Evolutionary conservation across 2,888 invertebrate genomes (phyloP).

Genomic region (Escarpia spicata): DNA sequence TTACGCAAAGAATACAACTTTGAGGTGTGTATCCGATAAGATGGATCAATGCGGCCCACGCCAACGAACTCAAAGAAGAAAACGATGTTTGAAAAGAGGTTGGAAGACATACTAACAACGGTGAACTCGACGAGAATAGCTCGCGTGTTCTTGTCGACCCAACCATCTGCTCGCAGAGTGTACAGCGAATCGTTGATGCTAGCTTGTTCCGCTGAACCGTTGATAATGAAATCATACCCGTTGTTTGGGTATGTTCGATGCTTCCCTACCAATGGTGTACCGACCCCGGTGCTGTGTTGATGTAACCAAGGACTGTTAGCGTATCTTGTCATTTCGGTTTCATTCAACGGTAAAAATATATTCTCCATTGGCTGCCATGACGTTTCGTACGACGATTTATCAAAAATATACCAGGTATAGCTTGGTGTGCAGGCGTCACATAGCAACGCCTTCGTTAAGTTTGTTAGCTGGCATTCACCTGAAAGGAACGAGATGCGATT

Average conservation of each 20-base stretch:
- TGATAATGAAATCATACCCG: background rate
- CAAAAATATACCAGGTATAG: background rate
- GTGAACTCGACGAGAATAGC: constrained; percentile 20
- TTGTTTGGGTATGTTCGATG: background rate
- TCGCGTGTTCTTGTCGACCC: background rate
- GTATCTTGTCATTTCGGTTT: too few species aligned
- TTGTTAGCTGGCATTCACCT: background rate
- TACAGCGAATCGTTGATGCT: background rate
- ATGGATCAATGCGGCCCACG: constrained; percentile 79
- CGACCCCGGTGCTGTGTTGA: background rate
- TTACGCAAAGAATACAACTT: background rate
- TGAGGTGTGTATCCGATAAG: constrained; percentile 65
- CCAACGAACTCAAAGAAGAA: constrained; percentile 65
- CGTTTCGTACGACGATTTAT: background rate
- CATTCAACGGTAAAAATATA: background rate
- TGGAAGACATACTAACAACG: background rate
- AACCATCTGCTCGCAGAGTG: background rate
- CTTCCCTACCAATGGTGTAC: background rate
- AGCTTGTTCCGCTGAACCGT: background rate
- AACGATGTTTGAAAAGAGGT: constrained; percentile 19
- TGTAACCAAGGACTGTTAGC: background rate
- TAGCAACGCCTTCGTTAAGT: background rate
- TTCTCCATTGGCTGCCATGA: background rate
- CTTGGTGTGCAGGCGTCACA: background rate
- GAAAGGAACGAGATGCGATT: background rate